Evolutionary conservation across 2,113 vertebrate species (phyloP).

Genomic region (Heteronetta atricapilla): DNA sequence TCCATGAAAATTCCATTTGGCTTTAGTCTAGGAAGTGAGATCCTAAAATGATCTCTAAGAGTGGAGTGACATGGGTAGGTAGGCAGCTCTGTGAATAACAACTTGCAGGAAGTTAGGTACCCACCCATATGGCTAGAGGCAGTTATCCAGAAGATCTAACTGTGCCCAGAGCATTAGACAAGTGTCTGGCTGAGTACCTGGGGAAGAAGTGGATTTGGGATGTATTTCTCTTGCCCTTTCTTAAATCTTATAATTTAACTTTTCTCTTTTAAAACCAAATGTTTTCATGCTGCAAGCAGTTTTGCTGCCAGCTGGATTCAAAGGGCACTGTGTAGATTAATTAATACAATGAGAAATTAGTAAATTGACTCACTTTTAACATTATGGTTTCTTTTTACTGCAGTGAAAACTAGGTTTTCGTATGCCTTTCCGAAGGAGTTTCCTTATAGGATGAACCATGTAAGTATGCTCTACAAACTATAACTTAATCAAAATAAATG

Average conservation of each 20-base stretch:
- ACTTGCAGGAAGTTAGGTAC: neutral
- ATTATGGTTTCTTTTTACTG: constrained; percentile 58
- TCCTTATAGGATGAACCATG: constrained; percentile 99
- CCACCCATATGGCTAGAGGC: neutral
- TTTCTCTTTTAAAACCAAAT: neutral
- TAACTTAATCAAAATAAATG: neutral
- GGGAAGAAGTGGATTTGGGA: neutral
- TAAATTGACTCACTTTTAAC: constrained; percentile 35
- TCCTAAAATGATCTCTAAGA: neutral
- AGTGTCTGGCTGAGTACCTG: neutral
- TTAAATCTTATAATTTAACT: neutral
- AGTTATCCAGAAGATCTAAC: neutral
- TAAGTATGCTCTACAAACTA: constrained; percentile 79
- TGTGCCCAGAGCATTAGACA: neutral
- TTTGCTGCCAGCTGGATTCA: neutral
- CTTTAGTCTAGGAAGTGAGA: neutral
- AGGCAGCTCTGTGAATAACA: neutral
- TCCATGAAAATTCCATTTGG: neutral
- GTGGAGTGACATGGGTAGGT: neutral
- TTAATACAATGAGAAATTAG: neutral
- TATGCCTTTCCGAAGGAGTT: constrained; percentile 99
- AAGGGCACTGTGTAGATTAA: neutral
- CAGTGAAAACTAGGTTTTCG: constrained; percentile 99
- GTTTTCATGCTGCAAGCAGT: neutral
- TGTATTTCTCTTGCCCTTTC: neutral